These are phyloP conservation scores for Calameuta idolon DNA, from an alignment of 2,888 invertebrate species.

Conservation along the genomic window DNA sequence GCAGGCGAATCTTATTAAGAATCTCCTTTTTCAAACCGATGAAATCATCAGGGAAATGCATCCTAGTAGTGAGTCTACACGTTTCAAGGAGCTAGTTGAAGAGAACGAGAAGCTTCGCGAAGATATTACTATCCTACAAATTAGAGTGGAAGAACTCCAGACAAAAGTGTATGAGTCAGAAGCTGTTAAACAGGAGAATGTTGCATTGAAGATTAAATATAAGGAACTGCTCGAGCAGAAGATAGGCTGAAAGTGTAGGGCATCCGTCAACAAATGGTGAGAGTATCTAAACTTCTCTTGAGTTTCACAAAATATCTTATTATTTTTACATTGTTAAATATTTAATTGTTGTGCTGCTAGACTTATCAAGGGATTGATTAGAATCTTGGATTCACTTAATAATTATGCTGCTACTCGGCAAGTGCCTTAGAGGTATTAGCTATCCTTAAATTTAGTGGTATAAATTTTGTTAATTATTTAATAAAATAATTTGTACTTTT, in stretches of 20 bases:
- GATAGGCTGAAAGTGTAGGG: not conserved
- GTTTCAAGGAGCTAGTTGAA: conserved; percentile 40
- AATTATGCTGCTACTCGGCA: not conserved
- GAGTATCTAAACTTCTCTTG: not conserved
- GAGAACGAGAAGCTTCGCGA: conserved; percentile 55
- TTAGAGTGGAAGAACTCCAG: conserved; percentile 48
- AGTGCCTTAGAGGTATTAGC: not conserved
- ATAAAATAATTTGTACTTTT: not conserved
- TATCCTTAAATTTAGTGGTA: not conserved
- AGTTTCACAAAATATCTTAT: not conserved
- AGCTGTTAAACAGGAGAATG: conserved; percentile 53
- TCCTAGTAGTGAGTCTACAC: conserved; percentile 39
- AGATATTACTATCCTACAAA: conserved; percentile 44
- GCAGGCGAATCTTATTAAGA: conserved; percentile 55
- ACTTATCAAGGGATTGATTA: not conserved
- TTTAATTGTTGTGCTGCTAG: not conserved
- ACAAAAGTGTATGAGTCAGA: conserved; percentile 48
- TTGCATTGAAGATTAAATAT: conserved; percentile 49
- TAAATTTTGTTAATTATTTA: not conserved
- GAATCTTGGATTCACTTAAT: not conserved
- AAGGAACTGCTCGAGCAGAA: conserved; percentile 42
- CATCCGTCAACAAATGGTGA: not conserved
- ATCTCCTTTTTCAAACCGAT: conserved; percentile 51
- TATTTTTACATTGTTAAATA: not conserved
- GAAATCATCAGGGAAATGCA: conserved; percentile 49